Percentiles rank a stretch among this genome's conserved stretches.
Conservation (phyloP, 2,113 vertebrate genomes). For the Nycticorax nycticorax region DNA sequence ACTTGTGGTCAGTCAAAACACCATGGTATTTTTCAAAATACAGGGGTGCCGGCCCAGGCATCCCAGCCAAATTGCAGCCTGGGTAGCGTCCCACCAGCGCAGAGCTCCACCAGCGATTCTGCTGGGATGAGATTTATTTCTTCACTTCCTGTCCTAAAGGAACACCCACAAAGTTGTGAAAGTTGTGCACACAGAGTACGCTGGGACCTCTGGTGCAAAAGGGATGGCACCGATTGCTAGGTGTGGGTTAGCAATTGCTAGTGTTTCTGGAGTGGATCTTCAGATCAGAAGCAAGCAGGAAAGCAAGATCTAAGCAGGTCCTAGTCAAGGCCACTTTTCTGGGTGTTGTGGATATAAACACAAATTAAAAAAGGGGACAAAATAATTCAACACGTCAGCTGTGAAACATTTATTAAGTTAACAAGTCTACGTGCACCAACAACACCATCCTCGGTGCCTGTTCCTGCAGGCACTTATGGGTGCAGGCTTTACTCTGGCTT, state of each 20-base stretch:
- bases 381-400: not conserved
- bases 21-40: constrained; percentile 21
- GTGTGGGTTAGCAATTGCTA: not conserved
- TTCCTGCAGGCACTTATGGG: not conserved
- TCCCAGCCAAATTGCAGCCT: constrained; percentile 16
- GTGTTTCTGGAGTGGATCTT: not conserved
- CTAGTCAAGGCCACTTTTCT: not conserved
- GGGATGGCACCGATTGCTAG: not conserved
- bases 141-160: constrained; percentile 46
- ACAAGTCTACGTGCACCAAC: not conserved
- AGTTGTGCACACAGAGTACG: not conserved
- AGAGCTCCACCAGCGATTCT: not conserved
- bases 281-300: not conserved
- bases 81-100: not conserved
- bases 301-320: not conserved
- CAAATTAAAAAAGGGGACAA: not conserved
- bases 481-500: not conserved
- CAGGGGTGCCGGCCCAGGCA: not conserved
- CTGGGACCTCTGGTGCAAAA: not conserved
- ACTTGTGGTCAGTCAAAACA: constrained; percentile 3
- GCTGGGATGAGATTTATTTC: constrained; percentile 45
- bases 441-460: not conserved
- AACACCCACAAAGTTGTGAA: constrained; percentile 48
- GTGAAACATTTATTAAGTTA: not conserved
- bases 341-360: not conserved